A percentile compares a stretch with the other conserved stretches of the same genome.
Evolutionary conservation across 2,888 invertebrate species (phyloP).

Genomic region (Himalopsyche tibetana): DNA sequence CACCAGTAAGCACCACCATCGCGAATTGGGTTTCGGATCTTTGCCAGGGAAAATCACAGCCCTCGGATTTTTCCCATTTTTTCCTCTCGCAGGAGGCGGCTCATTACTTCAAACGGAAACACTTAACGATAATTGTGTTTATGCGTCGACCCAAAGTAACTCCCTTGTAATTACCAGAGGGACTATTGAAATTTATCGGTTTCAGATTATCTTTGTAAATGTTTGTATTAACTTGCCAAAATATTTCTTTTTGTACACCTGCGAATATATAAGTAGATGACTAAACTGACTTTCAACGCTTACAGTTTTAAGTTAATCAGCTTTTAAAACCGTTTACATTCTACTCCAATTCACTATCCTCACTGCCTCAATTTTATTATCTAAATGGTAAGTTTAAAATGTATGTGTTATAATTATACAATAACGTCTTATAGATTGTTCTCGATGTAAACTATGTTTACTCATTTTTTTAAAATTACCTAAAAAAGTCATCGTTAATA

Average conservation of each 20-base stretch:
- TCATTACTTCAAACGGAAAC: constrained; percentile 31
- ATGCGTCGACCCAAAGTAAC: constrained; percentile 20
- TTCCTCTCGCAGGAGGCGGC: not conserved
- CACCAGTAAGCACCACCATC: constrained; percentile 26
- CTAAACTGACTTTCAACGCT: not conserved
- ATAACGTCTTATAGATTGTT: no score
- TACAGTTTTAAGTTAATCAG: no score
- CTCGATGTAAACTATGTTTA: no score
- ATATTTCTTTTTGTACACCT: not conserved
- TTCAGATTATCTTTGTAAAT: constrained; percentile 11
- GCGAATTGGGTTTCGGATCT: constrained; percentile 22
- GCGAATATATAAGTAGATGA: not conserved
- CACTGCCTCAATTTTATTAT: no score
- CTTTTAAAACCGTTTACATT: no score
- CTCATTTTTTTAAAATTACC: no score
- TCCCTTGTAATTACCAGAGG: constrained; percentile 2
- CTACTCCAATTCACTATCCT: no score
- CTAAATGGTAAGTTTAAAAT: no score
- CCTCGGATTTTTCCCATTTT: constrained; percentile 21
- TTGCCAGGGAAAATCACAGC: constrained; percentile 20
- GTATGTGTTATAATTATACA: no score
- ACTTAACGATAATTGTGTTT: constrained; percentile 27
- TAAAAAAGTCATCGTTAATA: no score
- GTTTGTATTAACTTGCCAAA: not conserved
- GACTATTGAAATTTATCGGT: not conserved